Percentiles rank a stretch among this genome's conserved stretches.
Conservation (phyloP, 2,113 vertebrate genomes). For the Thermophis baileyi region DNA sequence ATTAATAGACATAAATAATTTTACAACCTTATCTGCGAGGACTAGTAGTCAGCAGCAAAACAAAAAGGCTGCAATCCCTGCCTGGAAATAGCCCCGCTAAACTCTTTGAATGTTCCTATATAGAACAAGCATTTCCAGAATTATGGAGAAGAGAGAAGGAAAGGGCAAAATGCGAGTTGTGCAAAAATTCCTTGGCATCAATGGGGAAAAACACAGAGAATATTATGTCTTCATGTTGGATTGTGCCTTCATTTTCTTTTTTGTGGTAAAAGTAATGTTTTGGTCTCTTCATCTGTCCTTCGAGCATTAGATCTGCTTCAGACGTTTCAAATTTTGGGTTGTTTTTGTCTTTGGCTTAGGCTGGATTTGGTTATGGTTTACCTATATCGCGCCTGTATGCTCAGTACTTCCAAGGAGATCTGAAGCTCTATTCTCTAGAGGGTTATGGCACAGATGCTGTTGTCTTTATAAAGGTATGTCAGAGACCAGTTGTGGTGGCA, state of each 20-base stretch:
- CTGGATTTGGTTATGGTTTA: constrained; percentile 94
- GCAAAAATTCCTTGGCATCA: background rate
- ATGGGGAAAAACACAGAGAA: background rate
- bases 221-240: background rate
- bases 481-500: background rate
- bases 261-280: background rate
- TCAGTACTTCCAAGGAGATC: constrained; percentile 95
- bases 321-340: background rate
- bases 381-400: constrained; percentile 96
- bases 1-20: background rate
- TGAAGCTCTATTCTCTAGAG: constrained; percentile 95
- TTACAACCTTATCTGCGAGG: background rate
- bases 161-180: background rate
- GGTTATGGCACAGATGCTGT: constrained; percentile 92
- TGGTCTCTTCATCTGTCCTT: background rate
- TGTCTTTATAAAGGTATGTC: constrained; percentile 90
- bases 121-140: background rate
- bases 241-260: background rate
- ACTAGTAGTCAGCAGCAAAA: background rate
- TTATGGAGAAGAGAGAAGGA: background rate
- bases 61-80: background rate
- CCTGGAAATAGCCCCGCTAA: background rate
- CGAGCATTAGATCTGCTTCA: background rate
- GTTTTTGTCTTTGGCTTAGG: constrained; percentile 67
- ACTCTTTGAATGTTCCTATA: background rate